Evolutionary conservation across 1,140 invertebrate genomes (phyloP), one percentile per base, ranked within the genome.

Genomic region (Orius insidiosus): DNA sequence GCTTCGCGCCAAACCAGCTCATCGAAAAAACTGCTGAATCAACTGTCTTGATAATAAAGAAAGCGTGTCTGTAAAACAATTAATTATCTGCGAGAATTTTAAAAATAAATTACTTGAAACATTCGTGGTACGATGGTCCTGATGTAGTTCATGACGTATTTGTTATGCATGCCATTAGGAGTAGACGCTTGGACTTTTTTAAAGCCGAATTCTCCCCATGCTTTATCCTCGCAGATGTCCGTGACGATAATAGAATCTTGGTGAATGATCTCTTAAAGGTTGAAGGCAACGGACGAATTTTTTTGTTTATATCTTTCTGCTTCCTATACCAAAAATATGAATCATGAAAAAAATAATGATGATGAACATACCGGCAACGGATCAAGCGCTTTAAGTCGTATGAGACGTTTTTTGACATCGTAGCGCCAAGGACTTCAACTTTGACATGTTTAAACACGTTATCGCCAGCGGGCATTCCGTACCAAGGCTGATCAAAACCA

Each of bases 11-110:
- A 86, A 8, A 81, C 80, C 3, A 92, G 63, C 59, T 92, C 86
- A 57, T 90, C 85, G 34, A 92, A 63, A 59, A n/a, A 89, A 88
- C 57, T 89, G 81, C 58, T 89, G 85, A 55, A 88, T 86, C 60
- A 86, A 80, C 59, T 81, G 77, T 39, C 82, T 66, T 4, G 80
- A 86, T 0, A 90, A 63, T 44, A 87, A 62, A 15, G 82, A 85
- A 6, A 90, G 59, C 0, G 85, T 86, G 59, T 85, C 87, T 67
- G 88, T n/a, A 78, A 15, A 59, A 59, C 11, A 50, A 46, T 33
- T 39, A 47, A n/a, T n/a, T n/a, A n/a, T n/a, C n/a, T n/a, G n/a
- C n/a, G n/a, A n/a, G n/a, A n/a, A n/a, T n/a, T 24, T 4, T 24
- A 41, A 39, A 46, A 45, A 32, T 34, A 1, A 35, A 14, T 24